A percentile compares a stretch with the other conserved stretches of the same genome.
These are phyloP conservation scores for Brachyptera putata DNA, from an alignment of 2,888 invertebrate genomes.

Conservation along the genomic window DNA sequence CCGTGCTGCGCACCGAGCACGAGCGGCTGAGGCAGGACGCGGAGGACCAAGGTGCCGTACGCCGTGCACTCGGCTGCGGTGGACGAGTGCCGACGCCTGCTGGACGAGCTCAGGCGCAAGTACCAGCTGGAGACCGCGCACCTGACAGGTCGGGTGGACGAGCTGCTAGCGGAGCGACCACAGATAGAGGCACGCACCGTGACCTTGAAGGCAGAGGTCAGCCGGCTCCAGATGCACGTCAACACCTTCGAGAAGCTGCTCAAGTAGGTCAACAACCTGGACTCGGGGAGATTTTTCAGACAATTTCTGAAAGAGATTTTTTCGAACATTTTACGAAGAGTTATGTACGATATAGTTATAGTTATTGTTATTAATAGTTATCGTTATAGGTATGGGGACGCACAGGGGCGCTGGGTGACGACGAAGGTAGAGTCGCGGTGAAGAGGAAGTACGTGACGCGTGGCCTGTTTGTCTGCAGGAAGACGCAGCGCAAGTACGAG, in stretches of 20 bases:
- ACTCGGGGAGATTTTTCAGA: too few species aligned
- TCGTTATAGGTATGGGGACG: conserved; percentile 46
- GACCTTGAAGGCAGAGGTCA: conserved; percentile 45
- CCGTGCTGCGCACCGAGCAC: conserved; percentile 51
- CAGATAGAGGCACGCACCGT: conserved; percentile 51
- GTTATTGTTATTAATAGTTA: conserved; percentile 42
- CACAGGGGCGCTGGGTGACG: conserved; percentile 47
- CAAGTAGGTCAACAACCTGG: conserved; percentile 48
- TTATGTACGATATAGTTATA: too few species aligned
- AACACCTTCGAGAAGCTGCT: conserved; percentile 54
- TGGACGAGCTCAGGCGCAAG: conserved; percentile 70
- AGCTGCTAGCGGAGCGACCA: conserved; percentile 47
- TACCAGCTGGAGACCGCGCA: conserved; percentile 65
- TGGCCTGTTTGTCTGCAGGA: conserved; percentile 40
- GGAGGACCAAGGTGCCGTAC: conserved; percentile 56
- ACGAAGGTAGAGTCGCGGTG: too few species aligned
- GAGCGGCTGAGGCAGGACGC: conserved; percentile 53
- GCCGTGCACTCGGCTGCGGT: conserved; percentile 62
- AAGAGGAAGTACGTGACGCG: conserved; percentile 50
- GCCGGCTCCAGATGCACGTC: conserved; percentile 50
- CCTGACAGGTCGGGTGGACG: conserved; percentile 51
- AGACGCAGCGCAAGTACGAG: conserved; percentile 46
- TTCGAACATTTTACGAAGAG: too few species aligned
- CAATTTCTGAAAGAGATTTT: too few species aligned
- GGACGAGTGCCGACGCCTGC: conserved; percentile 68